Evolutionary conservation across 2,888 invertebrate genomes (phyloP).

Genomic region (Neoitamus cyanurus): DNA sequence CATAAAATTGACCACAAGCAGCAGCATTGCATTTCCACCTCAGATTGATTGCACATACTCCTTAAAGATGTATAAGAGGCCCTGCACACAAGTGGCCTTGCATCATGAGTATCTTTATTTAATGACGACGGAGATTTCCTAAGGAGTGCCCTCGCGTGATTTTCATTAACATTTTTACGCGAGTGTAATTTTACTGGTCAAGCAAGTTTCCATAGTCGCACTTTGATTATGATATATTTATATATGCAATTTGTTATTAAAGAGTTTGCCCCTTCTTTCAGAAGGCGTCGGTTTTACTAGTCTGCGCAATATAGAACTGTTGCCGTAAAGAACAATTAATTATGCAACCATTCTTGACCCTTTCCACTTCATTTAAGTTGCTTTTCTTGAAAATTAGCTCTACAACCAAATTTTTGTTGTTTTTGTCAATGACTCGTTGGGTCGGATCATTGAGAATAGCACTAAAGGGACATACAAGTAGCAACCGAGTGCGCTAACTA

Average conservation of each 20-base stretch:
- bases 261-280: no score
- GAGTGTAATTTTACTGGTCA: neutral
- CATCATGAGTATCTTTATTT: neutral
- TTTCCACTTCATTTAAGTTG: neutral
- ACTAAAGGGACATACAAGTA: neutral
- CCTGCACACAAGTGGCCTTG: neutral
- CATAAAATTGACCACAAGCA: no score
- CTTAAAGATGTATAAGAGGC: neutral
- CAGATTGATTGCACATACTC: neutral
- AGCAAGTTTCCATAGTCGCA: neutral
- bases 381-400: neutral
- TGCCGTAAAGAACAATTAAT: neutral
- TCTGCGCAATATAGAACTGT: no score
- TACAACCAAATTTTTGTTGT: neutral
- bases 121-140: neutral
- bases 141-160: neutral
- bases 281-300: no score
- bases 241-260: no score
- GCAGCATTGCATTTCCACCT: neutral
- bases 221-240: neutral
- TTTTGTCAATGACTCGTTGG: neutral
- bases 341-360: neutral
- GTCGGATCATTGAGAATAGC: neutral
- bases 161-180: neutral
- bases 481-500: neutral